Conservation (phyloP, 2,888 invertebrate genomes). For the Tigriopus californicus region DNA sequence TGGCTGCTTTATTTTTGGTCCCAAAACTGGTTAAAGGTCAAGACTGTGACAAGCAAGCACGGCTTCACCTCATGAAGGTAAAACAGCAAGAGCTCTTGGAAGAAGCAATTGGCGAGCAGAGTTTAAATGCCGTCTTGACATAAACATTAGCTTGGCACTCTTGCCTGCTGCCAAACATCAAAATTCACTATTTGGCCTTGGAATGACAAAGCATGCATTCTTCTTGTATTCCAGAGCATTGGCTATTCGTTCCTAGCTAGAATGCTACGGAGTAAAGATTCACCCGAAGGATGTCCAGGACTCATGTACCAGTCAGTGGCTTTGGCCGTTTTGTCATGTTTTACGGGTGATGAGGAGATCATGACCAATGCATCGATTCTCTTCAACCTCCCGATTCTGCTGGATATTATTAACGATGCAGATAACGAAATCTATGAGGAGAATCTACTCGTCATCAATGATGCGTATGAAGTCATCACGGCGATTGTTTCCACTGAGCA, state of each 20-base stretch:
- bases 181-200: background rate
- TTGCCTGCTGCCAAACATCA: background rate
- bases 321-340: conserved; percentile 62
- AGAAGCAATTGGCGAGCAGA: too few relatives aligned
- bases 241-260: conserved; percentile 15
- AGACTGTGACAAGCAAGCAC: conserved; percentile 2
- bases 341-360: conserved; percentile 59
- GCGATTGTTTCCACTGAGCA: conserved; percentile 33
- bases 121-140: too few relatives aligned
- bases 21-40: conserved; percentile 47
- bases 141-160: background rate
- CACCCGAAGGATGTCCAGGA: conserved; percentile 70
- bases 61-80: conserved; percentile 6
- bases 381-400: conserved; percentile 56
- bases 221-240: background rate
- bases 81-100: too few relatives aligned
- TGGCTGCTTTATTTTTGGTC: conserved; percentile 75
- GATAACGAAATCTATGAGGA: conserved; percentile 62
- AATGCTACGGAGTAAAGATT: conserved; percentile 28
- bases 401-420: conserved; percentile 62
- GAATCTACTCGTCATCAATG: conserved; percentile 60
- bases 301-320: conserved; percentile 79
- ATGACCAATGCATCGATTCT: conserved; percentile 48
- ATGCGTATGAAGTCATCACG: conserved; percentile 24
- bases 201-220: background rate